A percentile compares a stretch with the other conserved stretches of the same genome.
These are phyloP conservation scores for Lasiurus cinereus DNA, from an alignment of 2,113 vertebrate genomes.

Conservation along the genomic window DNA sequence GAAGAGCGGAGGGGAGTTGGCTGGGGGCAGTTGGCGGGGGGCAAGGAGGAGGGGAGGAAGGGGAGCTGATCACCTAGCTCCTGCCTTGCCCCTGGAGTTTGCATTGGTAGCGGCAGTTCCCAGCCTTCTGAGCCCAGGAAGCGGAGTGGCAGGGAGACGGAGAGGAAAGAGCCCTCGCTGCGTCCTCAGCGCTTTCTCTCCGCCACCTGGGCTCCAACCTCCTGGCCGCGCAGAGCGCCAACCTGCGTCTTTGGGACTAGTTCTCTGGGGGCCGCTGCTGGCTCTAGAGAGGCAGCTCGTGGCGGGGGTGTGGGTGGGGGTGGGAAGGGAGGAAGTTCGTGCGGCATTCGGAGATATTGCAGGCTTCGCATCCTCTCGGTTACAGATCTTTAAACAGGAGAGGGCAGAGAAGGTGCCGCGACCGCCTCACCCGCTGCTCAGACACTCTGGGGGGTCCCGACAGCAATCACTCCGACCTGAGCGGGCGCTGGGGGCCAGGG, in stretches of 20 bases:
- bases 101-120: background rate
- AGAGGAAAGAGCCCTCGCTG: background rate
- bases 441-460: background rate
- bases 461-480: background rate
- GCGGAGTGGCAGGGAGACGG: background rate
- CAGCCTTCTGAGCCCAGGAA: background rate
- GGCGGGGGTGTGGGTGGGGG: background rate
- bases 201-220: background rate
- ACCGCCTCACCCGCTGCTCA: background rate
- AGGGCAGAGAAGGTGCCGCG: background rate
- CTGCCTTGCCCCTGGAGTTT: background rate
- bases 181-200: background rate
- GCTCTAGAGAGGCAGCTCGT: background rate
- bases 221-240: background rate
- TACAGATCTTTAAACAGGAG: slow-evolving; percentile 29
- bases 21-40: background rate
- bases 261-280: background rate
- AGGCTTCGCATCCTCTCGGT: background rate
- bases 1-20: background rate
- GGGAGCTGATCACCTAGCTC: background rate
- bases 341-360: background rate
- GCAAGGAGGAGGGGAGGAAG: background rate
- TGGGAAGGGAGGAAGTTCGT: background rate
- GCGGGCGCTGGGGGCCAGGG: background rate
- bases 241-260: background rate